These are phyloP conservation scores for Picathartes gymnocephalus DNA, from an alignment of 2,113 vertebrate species.

Conservation along the genomic window DNA sequence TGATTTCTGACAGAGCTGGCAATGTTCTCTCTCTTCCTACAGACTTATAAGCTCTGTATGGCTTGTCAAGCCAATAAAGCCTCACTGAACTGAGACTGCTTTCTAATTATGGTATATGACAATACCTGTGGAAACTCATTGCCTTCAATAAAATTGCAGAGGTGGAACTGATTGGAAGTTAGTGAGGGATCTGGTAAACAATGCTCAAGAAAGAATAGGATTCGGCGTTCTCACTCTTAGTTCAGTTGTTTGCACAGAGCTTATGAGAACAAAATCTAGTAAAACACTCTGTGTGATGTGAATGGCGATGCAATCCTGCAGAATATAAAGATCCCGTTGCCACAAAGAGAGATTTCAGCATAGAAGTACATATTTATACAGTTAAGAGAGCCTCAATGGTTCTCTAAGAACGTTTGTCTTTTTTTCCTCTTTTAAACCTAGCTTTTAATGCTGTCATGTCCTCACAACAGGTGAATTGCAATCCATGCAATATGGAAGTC, in stretches of 20 bases:
- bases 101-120: conserved; percentile 45
- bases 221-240: neutral
- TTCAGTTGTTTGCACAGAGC: neutral
- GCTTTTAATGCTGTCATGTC: neutral
- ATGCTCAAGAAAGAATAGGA: conserved; percentile 30
- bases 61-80: conserved; percentile 49
- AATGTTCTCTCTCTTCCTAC: conserved; percentile 8
- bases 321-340: neutral
- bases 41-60: neutral
- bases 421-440: neutral
- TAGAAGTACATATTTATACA: neutral
- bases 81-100: conserved; percentile 42
- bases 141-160: conserved; percentile 48
- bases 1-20: neutral
- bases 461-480: neutral
- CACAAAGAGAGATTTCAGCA: neutral
- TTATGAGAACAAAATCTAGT: conserved; percentile 34
- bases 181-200: conserved; percentile 46
- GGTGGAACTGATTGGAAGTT: conserved; percentile 54
- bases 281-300: neutral
- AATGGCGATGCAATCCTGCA: neutral
- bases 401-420: neutral
- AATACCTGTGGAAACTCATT: conserved; percentile 49
- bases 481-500: neutral
- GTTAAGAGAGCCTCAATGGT: neutral